phyloP scores from a whole-genome alignment of 2,888 invertebrate species.

The Tanypteryx hageni region DNA sequence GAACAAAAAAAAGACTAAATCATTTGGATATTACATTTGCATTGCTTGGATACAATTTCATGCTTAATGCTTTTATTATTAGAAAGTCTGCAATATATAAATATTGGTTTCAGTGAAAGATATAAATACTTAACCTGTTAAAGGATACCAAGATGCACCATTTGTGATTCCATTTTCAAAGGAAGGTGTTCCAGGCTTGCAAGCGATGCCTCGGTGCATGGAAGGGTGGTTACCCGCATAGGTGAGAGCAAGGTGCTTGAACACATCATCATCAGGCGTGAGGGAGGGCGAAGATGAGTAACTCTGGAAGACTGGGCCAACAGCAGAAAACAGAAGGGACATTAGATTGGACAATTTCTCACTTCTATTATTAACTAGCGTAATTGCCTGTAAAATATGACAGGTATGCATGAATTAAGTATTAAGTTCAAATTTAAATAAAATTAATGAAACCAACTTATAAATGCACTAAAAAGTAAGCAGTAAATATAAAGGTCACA shows the following conservation, averaged over 20 bases:
- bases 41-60: neutral
- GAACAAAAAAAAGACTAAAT: too few relatives aligned
- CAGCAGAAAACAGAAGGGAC: conserved; percentile 12
- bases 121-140: conserved; percentile 79
- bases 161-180: conserved; percentile 95
- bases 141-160: conserved; percentile 95
- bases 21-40: neutral
- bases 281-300: conserved; percentile 88
- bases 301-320: conserved; percentile 87
- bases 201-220: conserved; percentile 91
- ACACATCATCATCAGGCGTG: conserved; percentile 95
- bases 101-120: neutral
- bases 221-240: conserved; percentile 93
- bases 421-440: too few relatives aligned
- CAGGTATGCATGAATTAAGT: too few relatives aligned
- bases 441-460: too few relatives aligned
- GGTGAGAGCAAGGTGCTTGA: conserved; percentile 88
- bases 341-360: conserved; percentile 8
- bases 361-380: too few relatives aligned
- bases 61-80: neutral
- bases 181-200: conserved; percentile 85
- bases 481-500: too few relatives aligned
- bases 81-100: neutral
- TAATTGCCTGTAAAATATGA: too few relatives aligned
- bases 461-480: too few relatives aligned